phyloP scores from a whole-genome alignment of 2,888 invertebrate genomes.

The Digitonthophagus gazella region DNA sequence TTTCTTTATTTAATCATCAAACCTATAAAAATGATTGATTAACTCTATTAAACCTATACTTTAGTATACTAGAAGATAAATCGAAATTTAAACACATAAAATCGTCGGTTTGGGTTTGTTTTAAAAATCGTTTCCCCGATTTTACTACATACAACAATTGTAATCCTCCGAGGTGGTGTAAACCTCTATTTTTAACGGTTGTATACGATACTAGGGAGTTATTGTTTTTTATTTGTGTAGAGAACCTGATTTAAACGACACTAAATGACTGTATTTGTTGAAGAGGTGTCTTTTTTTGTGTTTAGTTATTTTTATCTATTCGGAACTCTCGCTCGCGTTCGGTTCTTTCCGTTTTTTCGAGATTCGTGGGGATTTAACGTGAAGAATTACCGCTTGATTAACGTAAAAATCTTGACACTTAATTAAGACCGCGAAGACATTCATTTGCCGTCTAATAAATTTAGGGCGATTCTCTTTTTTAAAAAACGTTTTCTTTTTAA shows the following conservation, averaged over 20 bases:
- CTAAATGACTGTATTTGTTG: neutral
- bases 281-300: neutral
- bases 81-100: constrained; percentile 25
- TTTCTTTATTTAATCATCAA: too few relatives aligned
- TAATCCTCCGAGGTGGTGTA: neutral
- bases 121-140: neutral
- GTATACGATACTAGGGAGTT: constrained; percentile 13
- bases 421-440: neutral
- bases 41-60: too few relatives aligned
- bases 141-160: constrained; percentile 19
- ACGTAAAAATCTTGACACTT: neutral
- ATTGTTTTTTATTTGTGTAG: constrained; percentile 16
- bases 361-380: neutral
- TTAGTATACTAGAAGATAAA: neutral
- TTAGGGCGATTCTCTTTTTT: neutral
- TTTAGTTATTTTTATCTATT: neutral
- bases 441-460: neutral
- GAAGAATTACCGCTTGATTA: neutral
- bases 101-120: constrained; percentile 1
- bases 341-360: neutral
- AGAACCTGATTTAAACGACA: neutral
- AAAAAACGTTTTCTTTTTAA: too few relatives aligned
- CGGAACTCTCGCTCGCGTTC: too few relatives aligned
- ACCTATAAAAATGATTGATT: neutral
- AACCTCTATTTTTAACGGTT: constrained; percentile 3